Conservation (phyloP, 2,888 invertebrate species). For the Drosophila paracracens region DNA sequence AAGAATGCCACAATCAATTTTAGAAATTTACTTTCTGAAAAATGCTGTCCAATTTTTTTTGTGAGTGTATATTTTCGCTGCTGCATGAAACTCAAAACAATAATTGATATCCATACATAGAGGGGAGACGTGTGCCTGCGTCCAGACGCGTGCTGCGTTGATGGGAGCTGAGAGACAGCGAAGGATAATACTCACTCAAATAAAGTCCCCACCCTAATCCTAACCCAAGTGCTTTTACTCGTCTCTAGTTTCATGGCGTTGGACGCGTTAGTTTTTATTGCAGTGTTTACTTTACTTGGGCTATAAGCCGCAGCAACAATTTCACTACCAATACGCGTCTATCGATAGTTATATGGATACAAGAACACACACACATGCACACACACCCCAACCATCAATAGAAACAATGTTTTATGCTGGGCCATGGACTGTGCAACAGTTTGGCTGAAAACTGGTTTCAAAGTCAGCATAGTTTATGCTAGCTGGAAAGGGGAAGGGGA, state of each 20-base stretch:
- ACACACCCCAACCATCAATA: slow-evolving; percentile 12
- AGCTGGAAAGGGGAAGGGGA: background rate
- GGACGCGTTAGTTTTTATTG: slow-evolving; percentile 66
- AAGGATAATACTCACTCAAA: slow-evolving; percentile 1
- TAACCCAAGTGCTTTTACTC: slow-evolving; percentile 37
- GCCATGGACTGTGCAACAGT: slow-evolving; percentile 68
- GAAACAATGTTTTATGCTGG: slow-evolving; percentile 60
- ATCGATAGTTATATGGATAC: slow-evolving; percentile 54
- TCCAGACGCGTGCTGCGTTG: slow-evolving; percentile 22
- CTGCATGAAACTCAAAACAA: slow-evolving; percentile 9
- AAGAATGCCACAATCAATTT: too few species aligned
- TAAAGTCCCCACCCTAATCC: background rate
- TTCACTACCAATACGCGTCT: slow-evolving; percentile 44
- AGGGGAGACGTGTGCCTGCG: slow-evolving; percentile 35
- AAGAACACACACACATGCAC: background rate
- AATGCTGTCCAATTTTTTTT: background rate
- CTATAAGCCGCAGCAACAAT: slow-evolving; percentile 56
- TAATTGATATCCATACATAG: background rate
- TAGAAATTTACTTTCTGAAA: too few species aligned
- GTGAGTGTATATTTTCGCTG: slow-evolving; percentile 50
- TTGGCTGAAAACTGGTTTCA: slow-evolving; percentile 53
- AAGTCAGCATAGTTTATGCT: slow-evolving; percentile 31
- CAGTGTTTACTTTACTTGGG: slow-evolving; percentile 55
- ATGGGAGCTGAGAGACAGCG: background rate
- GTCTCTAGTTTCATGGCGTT: slow-evolving; percentile 65